Percentiles rank a stretch among this genome's conserved stretches.
phyloP scores from a whole-genome alignment of 2,888 invertebrate genomes.

The Brenthis hecate region DNA sequence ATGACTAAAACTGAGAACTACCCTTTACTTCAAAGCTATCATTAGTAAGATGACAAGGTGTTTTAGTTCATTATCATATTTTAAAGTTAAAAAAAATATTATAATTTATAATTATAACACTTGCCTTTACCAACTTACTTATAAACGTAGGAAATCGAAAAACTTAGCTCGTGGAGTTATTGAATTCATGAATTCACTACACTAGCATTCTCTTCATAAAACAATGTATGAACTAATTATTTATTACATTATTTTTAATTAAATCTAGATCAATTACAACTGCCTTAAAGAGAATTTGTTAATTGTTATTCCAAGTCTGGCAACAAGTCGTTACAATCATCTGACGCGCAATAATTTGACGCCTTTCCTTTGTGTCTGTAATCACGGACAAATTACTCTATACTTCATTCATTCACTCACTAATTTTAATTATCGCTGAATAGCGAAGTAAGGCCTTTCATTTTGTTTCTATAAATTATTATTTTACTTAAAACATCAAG shows the following conservation, averaged over 20 bases:
- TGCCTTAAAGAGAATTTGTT: constrained; percentile 16
- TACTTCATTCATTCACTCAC: constrained; percentile 23
- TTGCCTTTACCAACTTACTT: too few relatives aligned
- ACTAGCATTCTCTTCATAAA: background rate
- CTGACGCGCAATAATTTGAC: constrained; percentile 23
- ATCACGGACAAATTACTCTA: constrained; percentile 27
- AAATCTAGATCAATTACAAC: background rate
- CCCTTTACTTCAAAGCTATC: too few relatives aligned
- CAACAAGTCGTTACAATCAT: constrained; percentile 22
- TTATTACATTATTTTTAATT: background rate
- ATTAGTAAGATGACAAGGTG: too few relatives aligned
- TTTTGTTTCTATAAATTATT: constrained; percentile 11
- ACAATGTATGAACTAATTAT: background rate
- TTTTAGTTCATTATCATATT: too few relatives aligned
- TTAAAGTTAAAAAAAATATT: too few relatives aligned
- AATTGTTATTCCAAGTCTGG: constrained; percentile 20
- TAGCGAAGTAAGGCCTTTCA: constrained; percentile 18
- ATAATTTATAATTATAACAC: too few relatives aligned
- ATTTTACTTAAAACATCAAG: background rate
- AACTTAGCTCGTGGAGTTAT: too few relatives aligned
- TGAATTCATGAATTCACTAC: background rate
- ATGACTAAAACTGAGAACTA: too few relatives aligned
- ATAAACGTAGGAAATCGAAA: too few relatives aligned
- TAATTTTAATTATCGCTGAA: constrained; percentile 26
- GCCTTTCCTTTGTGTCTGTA: constrained; percentile 18